Evolutionary conservation across 2,113 vertebrate genomes (phyloP), one percentile per base, ranked within the genome.

Genomic region (Gallinago media): DNA sequence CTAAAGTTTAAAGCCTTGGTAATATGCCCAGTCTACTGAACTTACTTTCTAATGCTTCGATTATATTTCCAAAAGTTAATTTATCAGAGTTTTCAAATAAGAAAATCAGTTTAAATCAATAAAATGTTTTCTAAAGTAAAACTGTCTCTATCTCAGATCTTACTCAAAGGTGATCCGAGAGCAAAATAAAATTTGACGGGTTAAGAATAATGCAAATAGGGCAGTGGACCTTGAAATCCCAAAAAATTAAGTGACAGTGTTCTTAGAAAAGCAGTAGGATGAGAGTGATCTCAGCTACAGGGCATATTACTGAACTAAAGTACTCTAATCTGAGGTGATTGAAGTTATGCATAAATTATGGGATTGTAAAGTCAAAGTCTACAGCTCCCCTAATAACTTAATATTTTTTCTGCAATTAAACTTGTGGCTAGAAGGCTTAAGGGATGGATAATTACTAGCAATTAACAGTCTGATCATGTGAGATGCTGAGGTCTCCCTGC

Each of bases 381-480:
- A 36, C 29, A 58, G 55, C 50, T 93, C 12, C 55, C 79, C 70
- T 92, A 95, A 71, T 62, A 85, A 81, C n/a, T 86, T 87, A 49
- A 11, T 91, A 47, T 79, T 85, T 96, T 95, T 94, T 94, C 63
- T 83, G 55, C 88, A 85, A 76, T 93, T 93, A 93, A 94, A 92
- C 76, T 83, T 90, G 67, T 55, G 63, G 46, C 40, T 92, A 63
- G 81, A 89, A 87, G 70, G 77, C 87, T 94, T 80, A 77, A 94
- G 77, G 61, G 70, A 56, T 92, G 61, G 61, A 50, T 96, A 88
- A 96, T 95, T 83, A 71, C 89, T 63, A n/a, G 71, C 42, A 91
- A 74, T 96, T 96, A 94, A 76, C 31, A 66, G 36, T 36, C 18
- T 63, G 83, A 88, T 88, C 55, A 63, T 29, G 38, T 89, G 91